Evolutionary conservation across 2,797 vertebrate species (phyloP).

Genomic region (Esox masquinongy): DNA sequence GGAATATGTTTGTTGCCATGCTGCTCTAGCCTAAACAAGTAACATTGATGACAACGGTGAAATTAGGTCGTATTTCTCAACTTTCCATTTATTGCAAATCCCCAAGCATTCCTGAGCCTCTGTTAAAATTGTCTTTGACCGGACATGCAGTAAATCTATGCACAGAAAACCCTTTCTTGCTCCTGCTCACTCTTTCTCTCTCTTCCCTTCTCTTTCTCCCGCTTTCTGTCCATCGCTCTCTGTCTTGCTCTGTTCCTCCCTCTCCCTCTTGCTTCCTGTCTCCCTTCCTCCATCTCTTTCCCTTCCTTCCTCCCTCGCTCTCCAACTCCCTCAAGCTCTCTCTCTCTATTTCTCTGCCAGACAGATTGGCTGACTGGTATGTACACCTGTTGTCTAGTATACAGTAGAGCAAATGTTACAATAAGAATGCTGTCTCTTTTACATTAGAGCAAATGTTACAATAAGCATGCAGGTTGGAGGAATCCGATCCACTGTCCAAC

Average conservation of each 20-base stretch:
- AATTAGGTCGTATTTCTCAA: not conserved
- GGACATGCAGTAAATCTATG: not conserved
- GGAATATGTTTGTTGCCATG: conserved; percentile 25
- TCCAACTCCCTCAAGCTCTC: not conserved
- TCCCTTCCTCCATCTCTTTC: not conserved
- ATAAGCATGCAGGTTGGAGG: not conserved
- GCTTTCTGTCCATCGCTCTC: not conserved
- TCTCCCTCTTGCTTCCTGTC: not conserved
- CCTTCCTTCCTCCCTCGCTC: not conserved
- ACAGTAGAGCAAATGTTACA: not conserved
- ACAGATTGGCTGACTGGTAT: conserved; percentile 52
- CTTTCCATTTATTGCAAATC: not conserved
- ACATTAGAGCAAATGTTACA: not conserved
- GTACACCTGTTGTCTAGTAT: conserved; percentile 38
- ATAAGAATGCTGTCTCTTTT: not conserved
- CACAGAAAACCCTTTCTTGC: conserved; percentile 8
- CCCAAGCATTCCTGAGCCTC: not conserved
- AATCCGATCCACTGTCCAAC: not conserved
- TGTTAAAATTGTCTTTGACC: not conserved
- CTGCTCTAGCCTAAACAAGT: not conserved
- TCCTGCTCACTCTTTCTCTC: conserved; percentile 12
- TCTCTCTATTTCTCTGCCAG: conserved; percentile 19
- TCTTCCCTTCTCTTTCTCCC: conserved; percentile 11
- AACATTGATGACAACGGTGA: not conserved
- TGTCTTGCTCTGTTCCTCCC: not conserved